These are phyloP conservation scores for Syrista parreyssii DNA, from an alignment of 2,888 invertebrate species.

Conservation along the genomic window DNA sequence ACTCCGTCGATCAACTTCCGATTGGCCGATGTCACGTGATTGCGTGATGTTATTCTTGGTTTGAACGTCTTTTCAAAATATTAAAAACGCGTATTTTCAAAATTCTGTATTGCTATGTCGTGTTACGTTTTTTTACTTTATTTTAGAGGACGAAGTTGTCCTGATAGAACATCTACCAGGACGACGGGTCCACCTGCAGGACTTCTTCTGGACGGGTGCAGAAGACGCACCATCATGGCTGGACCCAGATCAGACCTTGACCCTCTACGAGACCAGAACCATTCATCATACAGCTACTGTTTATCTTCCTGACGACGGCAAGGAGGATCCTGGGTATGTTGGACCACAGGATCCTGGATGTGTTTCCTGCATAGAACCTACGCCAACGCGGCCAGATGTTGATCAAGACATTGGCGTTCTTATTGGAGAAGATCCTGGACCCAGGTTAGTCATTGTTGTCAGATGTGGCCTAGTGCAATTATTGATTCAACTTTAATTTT, in stretches of 20 bases:
- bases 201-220: slow-evolving; percentile 91
- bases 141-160: slow-evolving; percentile 60
- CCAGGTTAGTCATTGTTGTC: slow-evolving; percentile 40
- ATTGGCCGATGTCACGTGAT: slow-evolving; percentile 41
- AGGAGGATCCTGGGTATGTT: slow-evolving; percentile 10
- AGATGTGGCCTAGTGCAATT: background rate
- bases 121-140: background rate
- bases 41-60: slow-evolving; percentile 37
- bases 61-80: background rate
- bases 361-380: slow-evolving; percentile 56
- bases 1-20: background rate
- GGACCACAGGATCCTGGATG: slow-evolving; percentile 45
- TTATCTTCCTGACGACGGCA: slow-evolving; percentile 46
- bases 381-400: slow-evolving; percentile 50
- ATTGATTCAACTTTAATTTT: background rate
- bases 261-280: slow-evolving; percentile 58
- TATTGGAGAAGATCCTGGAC: slow-evolving; percentile 60
- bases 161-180: slow-evolving; percentile 62
- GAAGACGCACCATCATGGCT: slow-evolving; percentile 80
- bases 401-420: slow-evolving; percentile 59
- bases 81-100: background rate
- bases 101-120: background rate
- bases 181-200: slow-evolving; percentile 73
- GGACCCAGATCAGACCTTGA: slow-evolving; percentile 66
- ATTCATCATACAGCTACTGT: slow-evolving; percentile 58